Evolutionary conservation across 2,797 vertebrate genomes (phyloP).

Genomic region (Acrossocheilus fasciatus): DNA sequence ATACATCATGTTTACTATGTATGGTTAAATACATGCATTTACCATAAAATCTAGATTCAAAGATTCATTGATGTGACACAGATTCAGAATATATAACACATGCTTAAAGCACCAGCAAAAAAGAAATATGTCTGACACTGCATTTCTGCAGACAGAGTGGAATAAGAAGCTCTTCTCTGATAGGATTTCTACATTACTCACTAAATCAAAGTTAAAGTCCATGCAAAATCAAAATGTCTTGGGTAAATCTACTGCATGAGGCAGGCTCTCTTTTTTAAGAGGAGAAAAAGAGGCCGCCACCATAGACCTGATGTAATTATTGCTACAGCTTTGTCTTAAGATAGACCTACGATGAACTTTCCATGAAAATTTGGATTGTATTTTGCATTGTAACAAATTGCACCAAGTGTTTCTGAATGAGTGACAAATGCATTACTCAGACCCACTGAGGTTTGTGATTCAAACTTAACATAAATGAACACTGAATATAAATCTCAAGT

Average conservation of each 20-base stretch:
- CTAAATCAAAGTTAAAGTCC: conserved; percentile 60
- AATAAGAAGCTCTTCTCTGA: neutral
- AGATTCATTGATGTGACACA: conserved; percentile 14
- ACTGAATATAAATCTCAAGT: conserved; percentile 48
- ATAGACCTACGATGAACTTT: neutral
- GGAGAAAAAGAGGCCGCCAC: neutral
- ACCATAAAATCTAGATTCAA: conserved; percentile 24
- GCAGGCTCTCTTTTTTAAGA: neutral
- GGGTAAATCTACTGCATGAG: conserved; percentile 37
- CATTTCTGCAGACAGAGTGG: conserved; percentile 3
- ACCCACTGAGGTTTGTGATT: conserved; percentile 19
- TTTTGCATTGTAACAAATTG: neutral
- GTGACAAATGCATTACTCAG: conserved; percentile 27
- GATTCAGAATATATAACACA: conserved; percentile 25
- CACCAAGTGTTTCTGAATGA: neutral
- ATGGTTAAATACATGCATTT: neutral
- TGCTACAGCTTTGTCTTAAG: neutral
- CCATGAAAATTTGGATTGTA: neutral
- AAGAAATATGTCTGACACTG: conserved; percentile 35
- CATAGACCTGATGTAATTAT: conserved; percentile 11
- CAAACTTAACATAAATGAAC: conserved; percentile 45
- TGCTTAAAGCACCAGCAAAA: neutral
- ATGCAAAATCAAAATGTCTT: conserved; percentile 48
- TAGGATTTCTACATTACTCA: conserved; percentile 36
- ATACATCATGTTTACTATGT: neutral